These are phyloP conservation scores for Caenorhabditis becei DNA, from an alignment of 2,888 invertebrate genomes.

Conservation along the genomic window DNA sequence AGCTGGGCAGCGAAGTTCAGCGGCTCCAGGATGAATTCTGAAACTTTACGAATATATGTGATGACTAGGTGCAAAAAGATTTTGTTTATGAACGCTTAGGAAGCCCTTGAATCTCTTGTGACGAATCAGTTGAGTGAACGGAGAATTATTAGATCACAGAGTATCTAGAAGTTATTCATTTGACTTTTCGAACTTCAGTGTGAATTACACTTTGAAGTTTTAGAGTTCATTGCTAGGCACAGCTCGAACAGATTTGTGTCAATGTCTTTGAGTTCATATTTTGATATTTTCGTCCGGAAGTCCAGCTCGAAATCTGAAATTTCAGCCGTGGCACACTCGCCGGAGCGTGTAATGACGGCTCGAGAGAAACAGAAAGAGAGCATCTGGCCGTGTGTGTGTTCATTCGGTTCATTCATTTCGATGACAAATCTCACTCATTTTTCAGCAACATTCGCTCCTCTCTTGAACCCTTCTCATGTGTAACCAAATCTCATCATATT, in stretches of 20 bases:
- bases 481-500: constrained; percentile 44
- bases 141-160: too few relatives aligned
- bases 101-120: too few relatives aligned
- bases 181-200: too few relatives aligned
- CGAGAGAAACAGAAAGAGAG: not conserved
- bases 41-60: too few relatives aligned
- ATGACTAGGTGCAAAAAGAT: too few relatives aligned
- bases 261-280: constrained; percentile 10
- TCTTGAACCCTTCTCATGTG: constrained; percentile 15
- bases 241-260: not conserved
- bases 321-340: constrained; percentile 1
- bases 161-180: too few relatives aligned
- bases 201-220: too few relatives aligned
- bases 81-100: too few relatives aligned
- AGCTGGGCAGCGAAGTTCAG: not conserved
- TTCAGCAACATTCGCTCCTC: constrained; percentile 42
- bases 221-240: too few relatives aligned
- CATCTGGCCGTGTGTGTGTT: constrained; percentile 30
- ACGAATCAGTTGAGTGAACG: too few relatives aligned
- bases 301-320: not conserved
- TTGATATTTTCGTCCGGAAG: not conserved
- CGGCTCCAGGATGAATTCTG: too few relatives aligned
- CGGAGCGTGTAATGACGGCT: constrained; percentile 13
- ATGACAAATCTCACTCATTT: constrained; percentile 55
- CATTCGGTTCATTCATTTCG: constrained; percentile 4